These are phyloP conservation scores for Acanthosoma haemorrhoidale DNA, from an alignment of 2,888 invertebrate genomes.

Conservation along the genomic window DNA sequence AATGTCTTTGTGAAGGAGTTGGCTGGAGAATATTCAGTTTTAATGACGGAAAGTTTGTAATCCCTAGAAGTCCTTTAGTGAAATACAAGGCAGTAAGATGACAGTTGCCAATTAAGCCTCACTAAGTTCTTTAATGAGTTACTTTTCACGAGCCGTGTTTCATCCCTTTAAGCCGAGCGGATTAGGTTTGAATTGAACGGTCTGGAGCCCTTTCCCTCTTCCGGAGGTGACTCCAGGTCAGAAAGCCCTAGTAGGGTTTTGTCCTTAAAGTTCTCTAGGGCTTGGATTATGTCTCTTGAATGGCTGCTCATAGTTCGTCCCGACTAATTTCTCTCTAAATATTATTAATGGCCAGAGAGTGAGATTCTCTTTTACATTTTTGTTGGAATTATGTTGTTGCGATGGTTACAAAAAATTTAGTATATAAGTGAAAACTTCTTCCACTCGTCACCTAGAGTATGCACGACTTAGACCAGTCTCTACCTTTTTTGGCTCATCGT, in stretches of 20 bases:
- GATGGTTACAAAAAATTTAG: no score
- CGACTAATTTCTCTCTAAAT: background rate
- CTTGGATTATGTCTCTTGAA: background rate
- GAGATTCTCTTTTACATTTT: no score
- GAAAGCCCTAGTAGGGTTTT: background rate
- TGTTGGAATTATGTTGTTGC: no score
- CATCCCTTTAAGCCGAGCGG: background rate
- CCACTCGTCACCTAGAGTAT: no score
- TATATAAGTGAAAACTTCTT: no score
- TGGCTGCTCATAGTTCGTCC: background rate
- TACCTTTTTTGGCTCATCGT: no score
- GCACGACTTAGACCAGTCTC: no score
- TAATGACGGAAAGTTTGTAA: background rate
- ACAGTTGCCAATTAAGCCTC: slow-evolving; percentile 7
- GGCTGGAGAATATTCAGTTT: background rate
- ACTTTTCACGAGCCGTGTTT: slow-evolving; percentile 4
- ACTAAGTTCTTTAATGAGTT: slow-evolving; percentile 3
- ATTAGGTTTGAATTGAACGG: background rate
- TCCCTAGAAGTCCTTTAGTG: background rate
- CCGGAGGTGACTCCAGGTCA: background rate
- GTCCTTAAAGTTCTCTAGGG: background rate
- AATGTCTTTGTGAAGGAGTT: no score
- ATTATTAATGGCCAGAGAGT: no score
- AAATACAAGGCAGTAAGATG: slow-evolving; percentile 1
- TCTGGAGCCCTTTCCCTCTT: background rate